Percentiles rank a stretch among this genome's conserved stretches.
These are phyloP conservation scores for Probosciger aterrimus DNA, from an alignment of 2,113 vertebrate species.

Conservation along the genomic window DNA sequence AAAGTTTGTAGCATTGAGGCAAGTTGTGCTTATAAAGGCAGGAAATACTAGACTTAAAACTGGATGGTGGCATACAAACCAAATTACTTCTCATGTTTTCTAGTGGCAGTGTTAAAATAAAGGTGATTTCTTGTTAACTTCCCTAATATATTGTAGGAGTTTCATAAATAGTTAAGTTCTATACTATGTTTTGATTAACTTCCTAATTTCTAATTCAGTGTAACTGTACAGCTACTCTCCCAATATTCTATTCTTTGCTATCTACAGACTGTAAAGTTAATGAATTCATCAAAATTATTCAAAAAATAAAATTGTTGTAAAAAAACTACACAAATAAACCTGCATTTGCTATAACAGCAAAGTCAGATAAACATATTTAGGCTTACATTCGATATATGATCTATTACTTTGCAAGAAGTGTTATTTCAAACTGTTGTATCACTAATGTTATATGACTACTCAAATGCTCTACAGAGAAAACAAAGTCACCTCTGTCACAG, in stretches of 20 bases:
- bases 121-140: background rate
- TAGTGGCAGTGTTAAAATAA: background rate
- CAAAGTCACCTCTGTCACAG: slow-evolving; percentile 1
- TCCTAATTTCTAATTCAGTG: background rate
- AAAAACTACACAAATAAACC: background rate
- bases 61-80: background rate
- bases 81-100: background rate
- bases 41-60: background rate
- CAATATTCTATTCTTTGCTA: background rate
- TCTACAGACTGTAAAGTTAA: background rate
- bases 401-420: background rate
- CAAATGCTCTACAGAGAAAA: background rate
- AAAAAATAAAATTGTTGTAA: background rate
- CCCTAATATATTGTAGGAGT: background rate
- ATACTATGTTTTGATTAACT: background rate
- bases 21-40: background rate
- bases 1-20: background rate
- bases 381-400: background rate
- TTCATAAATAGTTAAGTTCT: background rate
- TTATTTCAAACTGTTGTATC: background rate
- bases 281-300: background rate
- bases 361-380: background rate
- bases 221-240: background rate
- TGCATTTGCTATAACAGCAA: background rate
- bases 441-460: background rate